phyloP scores from a whole-genome alignment of 1,140 invertebrate species.

The Tyrophagus putrescentiae region DNA sequence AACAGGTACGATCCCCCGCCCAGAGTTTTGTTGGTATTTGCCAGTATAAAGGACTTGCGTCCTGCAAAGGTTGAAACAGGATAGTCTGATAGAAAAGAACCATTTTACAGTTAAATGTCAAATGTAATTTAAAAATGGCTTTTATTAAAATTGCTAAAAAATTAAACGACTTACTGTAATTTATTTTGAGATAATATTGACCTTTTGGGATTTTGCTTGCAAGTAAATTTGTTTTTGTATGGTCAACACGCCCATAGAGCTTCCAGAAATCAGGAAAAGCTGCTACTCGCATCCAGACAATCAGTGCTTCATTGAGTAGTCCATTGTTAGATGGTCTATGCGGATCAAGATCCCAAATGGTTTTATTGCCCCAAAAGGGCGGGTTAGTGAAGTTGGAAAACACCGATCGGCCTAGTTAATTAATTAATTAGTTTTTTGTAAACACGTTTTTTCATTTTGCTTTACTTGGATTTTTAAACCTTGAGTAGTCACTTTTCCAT shows the following conservation, averaged over 20 bases:
- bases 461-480: slow-evolving; percentile 46
- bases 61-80: slow-evolving; percentile 76
- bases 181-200: slow-evolving; percentile 24
- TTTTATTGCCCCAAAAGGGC: slow-evolving; percentile 57
- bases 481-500: slow-evolving; percentile 84
- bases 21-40: slow-evolving; percentile 78
- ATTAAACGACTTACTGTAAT: slow-evolving; percentile 35
- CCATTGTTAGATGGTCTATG: slow-evolving; percentile 63
- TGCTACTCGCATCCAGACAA: slow-evolving; percentile 96
- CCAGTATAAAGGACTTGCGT: slow-evolving; percentile 79
- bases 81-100: slow-evolving; percentile 49
- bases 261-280: slow-evolving; percentile 89
- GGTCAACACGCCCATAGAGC: slow-evolving; percentile 35
- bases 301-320: slow-evolving; percentile 80
- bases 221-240: not conserved
- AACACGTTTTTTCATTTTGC: not conserved
- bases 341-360: slow-evolving; percentile 47
- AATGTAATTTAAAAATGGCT: not conserved
- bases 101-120: not conserved
- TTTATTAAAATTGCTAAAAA: no score
- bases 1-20: slow-evolving; percentile 97
- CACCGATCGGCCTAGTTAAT: slow-evolving; percentile 31
- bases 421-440: not conserved
- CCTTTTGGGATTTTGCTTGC: slow-evolving; percentile 30
- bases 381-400: slow-evolving; percentile 30